Percentiles rank a stretch among this genome's conserved stretches.
Conservation (phyloP, 2,113 vertebrate species). For the Ictalurus punctatus region DNA sequence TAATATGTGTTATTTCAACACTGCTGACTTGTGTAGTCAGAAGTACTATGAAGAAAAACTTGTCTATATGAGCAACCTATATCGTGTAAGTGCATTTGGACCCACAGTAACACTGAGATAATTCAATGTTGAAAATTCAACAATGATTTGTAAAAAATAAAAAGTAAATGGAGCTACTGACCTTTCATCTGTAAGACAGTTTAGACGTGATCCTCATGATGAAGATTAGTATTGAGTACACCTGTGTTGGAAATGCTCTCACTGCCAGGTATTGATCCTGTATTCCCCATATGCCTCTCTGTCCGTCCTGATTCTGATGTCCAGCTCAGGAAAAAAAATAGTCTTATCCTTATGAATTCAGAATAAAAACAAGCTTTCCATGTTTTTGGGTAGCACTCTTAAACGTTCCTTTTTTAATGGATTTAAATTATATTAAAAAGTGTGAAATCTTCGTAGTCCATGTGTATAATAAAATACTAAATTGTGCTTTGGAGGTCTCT, state of each 20-base stretch:
- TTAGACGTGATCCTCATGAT: slow-evolving; percentile 37
- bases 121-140: background rate
- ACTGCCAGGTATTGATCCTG: background rate
- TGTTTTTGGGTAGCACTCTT: background rate
- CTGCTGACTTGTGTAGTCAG: background rate
- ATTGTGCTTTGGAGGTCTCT: background rate
- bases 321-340: slow-evolving; percentile 2
- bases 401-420: background rate
- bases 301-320: slow-evolving; percentile 24
- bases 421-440: background rate
- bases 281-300: background rate
- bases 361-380: background rate
- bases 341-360: slow-evolving; percentile 40
- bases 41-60: background rate
- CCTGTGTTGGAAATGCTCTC: slow-evolving; percentile 19
- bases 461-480: slow-evolving; percentile 4
- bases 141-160: background rate
- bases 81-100: background rate
- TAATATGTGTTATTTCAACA: background rate
- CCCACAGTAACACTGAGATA: background rate
- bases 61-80: background rate
- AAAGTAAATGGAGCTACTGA: slow-evolving; percentile 54
- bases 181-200: slow-evolving; percentile 55
- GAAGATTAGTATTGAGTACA: slow-evolving; percentile 1
- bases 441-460: background rate